Evolutionary conservation across 2,113 vertebrate species (phyloP).

Genomic region (Neoarius graeffei): DNA sequence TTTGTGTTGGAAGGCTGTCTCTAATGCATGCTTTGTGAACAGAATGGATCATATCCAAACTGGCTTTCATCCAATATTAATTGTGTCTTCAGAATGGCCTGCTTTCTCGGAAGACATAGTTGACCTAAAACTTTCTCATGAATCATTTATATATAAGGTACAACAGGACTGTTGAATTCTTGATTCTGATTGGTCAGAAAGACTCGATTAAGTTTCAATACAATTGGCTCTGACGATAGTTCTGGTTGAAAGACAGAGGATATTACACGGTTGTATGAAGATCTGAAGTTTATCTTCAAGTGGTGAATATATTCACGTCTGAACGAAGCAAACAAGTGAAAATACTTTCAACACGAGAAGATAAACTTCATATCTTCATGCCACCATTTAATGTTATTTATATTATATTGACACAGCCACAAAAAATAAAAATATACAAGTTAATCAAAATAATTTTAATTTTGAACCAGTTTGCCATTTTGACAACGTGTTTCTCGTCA

Average conservation of each 20-base stretch:
- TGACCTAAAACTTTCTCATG: background rate
- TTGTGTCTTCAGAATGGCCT: background rate
- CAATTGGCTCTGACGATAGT: background rate
- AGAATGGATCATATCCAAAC: background rate
- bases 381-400: too few species aligned
- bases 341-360: too few species aligned
- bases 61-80: conserved; percentile 12
- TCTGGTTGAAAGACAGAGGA: background rate
- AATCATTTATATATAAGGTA: background rate
- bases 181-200: background rate
- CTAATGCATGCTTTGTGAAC: background rate
- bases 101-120: background rate
- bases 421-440: too few species aligned
- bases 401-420: too few species aligned
- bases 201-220: background rate
- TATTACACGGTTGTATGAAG: too few species aligned
- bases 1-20: conserved; percentile 3
- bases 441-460: too few species aligned
- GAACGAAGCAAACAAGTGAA: too few species aligned
- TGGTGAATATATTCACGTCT: too few species aligned
- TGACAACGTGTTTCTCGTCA: too few species aligned
- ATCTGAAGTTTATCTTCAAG: too few species aligned
- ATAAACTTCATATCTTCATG: too few species aligned
- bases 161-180: background rate
- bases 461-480: too few species aligned